phyloP scores from a whole-genome alignment of 2,797 vertebrate genomes.

The Periophthalmus magnuspinnatus region DNA sequence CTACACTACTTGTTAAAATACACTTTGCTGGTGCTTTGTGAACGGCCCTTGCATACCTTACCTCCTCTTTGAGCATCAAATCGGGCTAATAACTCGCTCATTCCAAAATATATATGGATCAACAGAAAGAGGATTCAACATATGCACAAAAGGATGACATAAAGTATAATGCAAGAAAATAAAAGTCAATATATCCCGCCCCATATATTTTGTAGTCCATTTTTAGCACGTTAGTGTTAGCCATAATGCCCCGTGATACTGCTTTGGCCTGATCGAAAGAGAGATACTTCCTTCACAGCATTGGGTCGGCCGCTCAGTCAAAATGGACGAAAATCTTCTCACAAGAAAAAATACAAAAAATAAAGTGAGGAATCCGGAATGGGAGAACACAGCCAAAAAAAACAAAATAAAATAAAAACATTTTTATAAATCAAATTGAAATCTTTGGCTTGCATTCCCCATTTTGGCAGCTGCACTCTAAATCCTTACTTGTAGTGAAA shows the following conservation, averaged over 20 bases:
- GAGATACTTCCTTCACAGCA: conserved; percentile 68
- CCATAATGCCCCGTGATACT: conserved; percentile 61
- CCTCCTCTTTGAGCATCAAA: conserved; percentile 15
- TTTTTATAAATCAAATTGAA: background rate
- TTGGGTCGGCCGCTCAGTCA: conserved; percentile 54
- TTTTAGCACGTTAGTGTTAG: conserved; percentile 34
- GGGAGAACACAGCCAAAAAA: conserved; percentile 20
- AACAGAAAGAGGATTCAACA: conserved; percentile 29
- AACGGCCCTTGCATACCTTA: conserved; percentile 42
- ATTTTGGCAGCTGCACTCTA: conserved; percentile 59
- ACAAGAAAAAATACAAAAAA: conserved; percentile 15
- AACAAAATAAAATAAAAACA: background rate
- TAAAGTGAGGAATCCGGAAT: conserved; percentile 31
- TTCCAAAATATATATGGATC: conserved; percentile 34
- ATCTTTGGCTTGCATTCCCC: conserved; percentile 20
- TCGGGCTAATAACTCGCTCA: conserved; percentile 19
- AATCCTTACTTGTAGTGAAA: conserved; percentile 28
- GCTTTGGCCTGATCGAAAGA: conserved; percentile 58
- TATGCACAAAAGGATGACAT: conserved; percentile 26
- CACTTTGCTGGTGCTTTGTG: conserved; percentile 52
- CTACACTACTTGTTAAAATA: background rate
- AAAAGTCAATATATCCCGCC: conserved; percentile 36
- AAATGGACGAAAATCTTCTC: conserved; percentile 38
- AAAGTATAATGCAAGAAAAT: conserved; percentile 47
- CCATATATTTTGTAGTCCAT: conserved; percentile 7